Conservation (phyloP, 2,113 vertebrate genomes). For the Hucho hucho region DNA sequence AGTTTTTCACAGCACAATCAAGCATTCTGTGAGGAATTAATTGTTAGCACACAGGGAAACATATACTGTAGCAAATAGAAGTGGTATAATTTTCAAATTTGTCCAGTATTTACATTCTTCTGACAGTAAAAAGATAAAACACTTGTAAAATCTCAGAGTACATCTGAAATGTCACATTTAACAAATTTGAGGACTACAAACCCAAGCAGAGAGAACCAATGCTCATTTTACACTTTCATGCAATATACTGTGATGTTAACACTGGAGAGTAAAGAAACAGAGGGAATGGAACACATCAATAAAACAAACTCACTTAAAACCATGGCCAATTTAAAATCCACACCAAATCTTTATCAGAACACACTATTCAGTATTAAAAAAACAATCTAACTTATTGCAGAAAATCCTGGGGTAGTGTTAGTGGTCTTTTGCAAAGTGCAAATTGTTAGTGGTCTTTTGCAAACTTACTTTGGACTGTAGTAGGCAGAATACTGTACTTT, state of each 20-base stretch:
- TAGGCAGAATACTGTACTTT: neutral
- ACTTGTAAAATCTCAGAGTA: conserved; percentile 45
- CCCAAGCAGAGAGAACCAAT: neutral
- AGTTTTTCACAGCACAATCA: conserved; percentile 27
- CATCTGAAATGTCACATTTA: conserved; percentile 37
- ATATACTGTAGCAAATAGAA: neutral
- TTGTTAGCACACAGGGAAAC: conserved; percentile 48
- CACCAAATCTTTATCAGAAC: neutral
- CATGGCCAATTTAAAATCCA: neutral
- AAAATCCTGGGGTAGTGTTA: neutral
- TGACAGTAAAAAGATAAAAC: conserved; percentile 46
- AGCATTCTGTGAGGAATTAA: conserved; percentile 29
- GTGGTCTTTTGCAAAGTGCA: neutral
- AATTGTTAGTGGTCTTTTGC: neutral
- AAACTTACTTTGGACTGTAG: neutral
- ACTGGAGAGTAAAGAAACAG: neutral
- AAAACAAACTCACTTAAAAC: neutral
- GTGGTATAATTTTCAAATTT: conserved; percentile 43
- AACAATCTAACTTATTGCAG: neutral
- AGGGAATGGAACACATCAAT: neutral
- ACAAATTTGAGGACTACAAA: conserved; percentile 42
- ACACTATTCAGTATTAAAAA: neutral
- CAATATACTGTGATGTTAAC: neutral
- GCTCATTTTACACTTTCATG: neutral
- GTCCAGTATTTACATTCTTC: conserved; percentile 64